Conservation (phyloP, 2,888 invertebrate genomes). For the Drosophila melanocephala region DNA sequence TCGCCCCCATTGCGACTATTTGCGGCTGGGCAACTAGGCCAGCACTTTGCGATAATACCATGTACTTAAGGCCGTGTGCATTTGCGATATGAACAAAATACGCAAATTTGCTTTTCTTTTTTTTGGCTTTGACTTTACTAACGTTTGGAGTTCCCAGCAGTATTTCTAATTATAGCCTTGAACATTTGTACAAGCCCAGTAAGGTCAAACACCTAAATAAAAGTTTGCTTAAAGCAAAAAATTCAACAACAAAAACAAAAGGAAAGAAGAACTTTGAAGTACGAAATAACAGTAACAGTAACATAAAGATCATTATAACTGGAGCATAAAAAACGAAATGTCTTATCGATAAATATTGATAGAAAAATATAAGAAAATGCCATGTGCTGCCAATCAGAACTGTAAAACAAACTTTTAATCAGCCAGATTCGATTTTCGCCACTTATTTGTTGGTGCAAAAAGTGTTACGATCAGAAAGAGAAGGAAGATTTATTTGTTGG, state of each 20-base stretch:
- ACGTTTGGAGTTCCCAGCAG: neutral
- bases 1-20: constrained; percentile 30
- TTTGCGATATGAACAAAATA: neutral
- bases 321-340: neutral
- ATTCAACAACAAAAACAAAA: too few species aligned
- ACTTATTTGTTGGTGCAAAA: neutral
- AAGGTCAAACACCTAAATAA: too few species aligned
- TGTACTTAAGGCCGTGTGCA: neutral
- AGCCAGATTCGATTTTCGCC: neutral
- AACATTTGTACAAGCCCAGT: too few species aligned
- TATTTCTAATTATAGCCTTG: too few species aligned
- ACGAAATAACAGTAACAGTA: neutral
- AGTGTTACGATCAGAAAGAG: neutral
- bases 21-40: constrained; percentile 24
- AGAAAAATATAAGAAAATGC: neutral
- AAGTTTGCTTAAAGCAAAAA: too few species aligned
- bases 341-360: too few species aligned
- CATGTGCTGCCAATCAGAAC: neutral
- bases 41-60: neutral
- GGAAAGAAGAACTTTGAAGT: neutral
- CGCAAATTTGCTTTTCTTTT: neutral
- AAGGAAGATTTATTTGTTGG: neutral
- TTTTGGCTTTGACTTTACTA: neutral
- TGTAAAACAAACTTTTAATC: neutral
- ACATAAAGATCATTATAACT: neutral